Conservation (phyloP, 2,113 vertebrate genomes). For the Rhombomys opimus region DNA sequence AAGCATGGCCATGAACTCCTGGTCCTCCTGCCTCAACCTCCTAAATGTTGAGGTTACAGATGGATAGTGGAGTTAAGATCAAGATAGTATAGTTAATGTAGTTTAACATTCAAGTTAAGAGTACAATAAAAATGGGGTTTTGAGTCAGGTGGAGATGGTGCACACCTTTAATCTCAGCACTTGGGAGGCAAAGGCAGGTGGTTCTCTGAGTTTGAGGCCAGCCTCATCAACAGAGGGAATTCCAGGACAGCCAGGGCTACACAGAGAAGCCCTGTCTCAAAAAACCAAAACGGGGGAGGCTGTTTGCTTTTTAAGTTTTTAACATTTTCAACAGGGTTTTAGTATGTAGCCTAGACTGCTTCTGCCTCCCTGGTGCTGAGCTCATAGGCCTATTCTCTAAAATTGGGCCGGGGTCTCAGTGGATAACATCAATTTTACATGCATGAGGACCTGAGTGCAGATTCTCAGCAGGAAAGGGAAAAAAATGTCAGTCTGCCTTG, state of each 20-base stretch:
- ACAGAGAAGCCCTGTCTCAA: neutral
- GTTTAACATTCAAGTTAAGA: too few species aligned
- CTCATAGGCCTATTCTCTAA: neutral
- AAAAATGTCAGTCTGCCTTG: neutral
- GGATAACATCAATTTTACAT: neutral
- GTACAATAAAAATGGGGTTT: too few species aligned
- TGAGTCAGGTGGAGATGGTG: too few species aligned
- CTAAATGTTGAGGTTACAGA: neutral
- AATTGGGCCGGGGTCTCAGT: neutral
- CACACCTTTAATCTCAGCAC: too few species aligned
- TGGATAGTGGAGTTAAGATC: neutral
- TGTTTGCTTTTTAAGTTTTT: neutral
- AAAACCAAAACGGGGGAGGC: neutral
- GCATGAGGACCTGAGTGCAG: too few species aligned
- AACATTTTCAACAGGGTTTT: neutral
- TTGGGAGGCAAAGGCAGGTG: neutral
- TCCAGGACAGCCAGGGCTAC: neutral
- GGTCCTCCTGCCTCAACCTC: neutral
- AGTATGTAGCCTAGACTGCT: neutral
- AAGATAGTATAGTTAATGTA: too few species aligned
- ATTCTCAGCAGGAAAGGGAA: neutral
- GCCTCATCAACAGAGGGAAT: neutral
- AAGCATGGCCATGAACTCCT: neutral
- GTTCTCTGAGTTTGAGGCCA: neutral
- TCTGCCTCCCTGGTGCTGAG: neutral